These are phyloP conservation scores for Desmophyllum pertusum DNA, from an alignment of 92 coral and sea anemone genomes.

Conservation along the genomic window DNA sequence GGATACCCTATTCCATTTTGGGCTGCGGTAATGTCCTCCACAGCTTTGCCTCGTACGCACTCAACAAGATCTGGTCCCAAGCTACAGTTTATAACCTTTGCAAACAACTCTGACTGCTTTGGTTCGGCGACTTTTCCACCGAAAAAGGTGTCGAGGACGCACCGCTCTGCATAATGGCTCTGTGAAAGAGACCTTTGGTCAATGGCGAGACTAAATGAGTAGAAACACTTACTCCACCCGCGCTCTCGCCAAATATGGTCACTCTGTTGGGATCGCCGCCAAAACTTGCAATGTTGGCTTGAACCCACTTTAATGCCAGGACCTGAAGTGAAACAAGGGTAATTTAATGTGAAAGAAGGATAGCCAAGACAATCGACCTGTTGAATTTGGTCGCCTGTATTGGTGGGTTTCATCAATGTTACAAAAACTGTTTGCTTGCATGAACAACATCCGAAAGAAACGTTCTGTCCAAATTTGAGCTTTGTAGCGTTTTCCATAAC, in stretches of 20 bases:
- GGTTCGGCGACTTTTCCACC: constrained; percentile 19
- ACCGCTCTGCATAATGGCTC: constrained; percentile 45
- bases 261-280: constrained; percentile 59
- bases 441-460: no score
- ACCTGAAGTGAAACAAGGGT: no score
- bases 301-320: constrained; percentile 57
- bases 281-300: constrained; percentile 47
- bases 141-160: constrained; percentile 23
- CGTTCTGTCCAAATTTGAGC: no score
- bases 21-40: background rate
- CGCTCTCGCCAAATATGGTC: constrained; percentile 65
- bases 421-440: no score
- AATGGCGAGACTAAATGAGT: constrained; percentile 45
- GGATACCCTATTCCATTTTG: background rate
- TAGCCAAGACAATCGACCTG: no score
- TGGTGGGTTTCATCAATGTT: no score
- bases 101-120: background rate
- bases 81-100: constrained; percentile 5
- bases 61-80: background rate
- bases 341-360: no score
- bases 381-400: no score
- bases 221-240: constrained; percentile 60
- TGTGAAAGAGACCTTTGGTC: constrained; percentile 51
- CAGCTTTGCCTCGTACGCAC: constrained; percentile 6
- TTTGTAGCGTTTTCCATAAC: no score